These are phyloP conservation scores for Malaclemys terrapin DNA, from an alignment of 2,113 vertebrate species.

Conservation along the genomic window DNA sequence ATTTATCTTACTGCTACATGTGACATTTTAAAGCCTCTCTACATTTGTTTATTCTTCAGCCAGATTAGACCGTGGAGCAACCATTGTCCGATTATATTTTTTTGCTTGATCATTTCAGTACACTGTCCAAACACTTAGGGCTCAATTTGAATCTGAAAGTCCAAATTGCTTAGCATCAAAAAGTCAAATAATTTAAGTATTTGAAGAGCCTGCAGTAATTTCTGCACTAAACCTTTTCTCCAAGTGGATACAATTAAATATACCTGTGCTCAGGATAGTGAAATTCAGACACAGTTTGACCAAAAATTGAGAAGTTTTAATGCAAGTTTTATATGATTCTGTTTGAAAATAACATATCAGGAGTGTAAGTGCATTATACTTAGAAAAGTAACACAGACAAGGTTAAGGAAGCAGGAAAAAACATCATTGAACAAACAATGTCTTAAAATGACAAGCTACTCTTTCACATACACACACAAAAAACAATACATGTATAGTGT, in stretches of 20 bases:
- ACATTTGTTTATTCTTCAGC: neutral
- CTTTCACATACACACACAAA: neutral
- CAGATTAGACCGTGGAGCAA: neutral
- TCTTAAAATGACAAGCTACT: neutral
- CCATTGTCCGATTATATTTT: accelerated
- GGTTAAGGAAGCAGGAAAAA: neutral
- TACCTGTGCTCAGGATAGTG: neutral
- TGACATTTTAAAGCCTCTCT: neutral
- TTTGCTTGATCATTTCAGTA: neutral
- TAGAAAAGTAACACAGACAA: neutral
- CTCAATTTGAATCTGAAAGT: neutral
- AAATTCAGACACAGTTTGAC: neutral
- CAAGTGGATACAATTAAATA: neutral
- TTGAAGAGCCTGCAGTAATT: neutral
- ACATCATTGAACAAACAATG: neutral
- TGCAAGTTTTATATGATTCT: neutral
- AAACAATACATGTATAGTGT: neutral
- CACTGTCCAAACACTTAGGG: neutral
- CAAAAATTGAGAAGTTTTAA: neutral
- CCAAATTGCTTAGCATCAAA: neutral
- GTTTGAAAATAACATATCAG: neutral
- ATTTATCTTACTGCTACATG: neutral
- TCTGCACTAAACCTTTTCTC: neutral
- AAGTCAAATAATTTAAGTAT: neutral
- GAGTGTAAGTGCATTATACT: neutral